phyloP scores from a whole-genome alignment of 2,888 invertebrate genomes.

The Augiades crinisus region DNA sequence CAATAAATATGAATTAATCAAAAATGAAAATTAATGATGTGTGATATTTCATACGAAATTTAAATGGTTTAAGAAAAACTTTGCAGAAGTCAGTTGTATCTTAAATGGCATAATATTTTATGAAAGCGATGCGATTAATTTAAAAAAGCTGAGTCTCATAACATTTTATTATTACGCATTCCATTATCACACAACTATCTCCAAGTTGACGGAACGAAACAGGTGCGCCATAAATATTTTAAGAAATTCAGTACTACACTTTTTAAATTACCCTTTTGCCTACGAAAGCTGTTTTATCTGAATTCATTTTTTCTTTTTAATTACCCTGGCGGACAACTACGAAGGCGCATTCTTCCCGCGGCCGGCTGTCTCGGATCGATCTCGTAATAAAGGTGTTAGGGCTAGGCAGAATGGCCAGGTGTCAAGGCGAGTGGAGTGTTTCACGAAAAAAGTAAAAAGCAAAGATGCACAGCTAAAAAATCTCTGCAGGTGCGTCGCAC shows the following conservation, averaged over 20 bases:
- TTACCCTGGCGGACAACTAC: constrained; percentile 39
- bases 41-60: neutral
- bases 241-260: constrained; percentile 36
- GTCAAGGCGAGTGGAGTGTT: constrained; percentile 50
- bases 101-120: constrained; percentile 18
- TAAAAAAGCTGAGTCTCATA: constrained; percentile 3
- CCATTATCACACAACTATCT: constrained; percentile 25
- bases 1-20: no score
- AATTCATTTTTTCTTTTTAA: constrained; percentile 46
- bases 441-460: constrained; percentile 61
- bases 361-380: constrained; percentile 48
- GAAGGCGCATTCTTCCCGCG: constrained; percentile 43
- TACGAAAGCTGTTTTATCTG: constrained; percentile 44
- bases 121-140: constrained; percentile 3
- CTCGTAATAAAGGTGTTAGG: constrained; percentile 46
- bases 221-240: constrained; percentile 36
- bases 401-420: constrained; percentile 68
- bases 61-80: neutral
- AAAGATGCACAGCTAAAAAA: constrained; percentile 67
- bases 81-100: neutral
- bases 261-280: constrained; percentile 44
- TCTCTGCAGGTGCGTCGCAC: constrained; percentile 68
- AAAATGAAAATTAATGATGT: neutral
- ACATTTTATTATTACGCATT: constrained; percentile 10
- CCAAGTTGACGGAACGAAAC: constrained; percentile 28